Evolutionary conservation across 2,113 vertebrate species (phyloP).

Genomic region (Upupa epops): DNA sequence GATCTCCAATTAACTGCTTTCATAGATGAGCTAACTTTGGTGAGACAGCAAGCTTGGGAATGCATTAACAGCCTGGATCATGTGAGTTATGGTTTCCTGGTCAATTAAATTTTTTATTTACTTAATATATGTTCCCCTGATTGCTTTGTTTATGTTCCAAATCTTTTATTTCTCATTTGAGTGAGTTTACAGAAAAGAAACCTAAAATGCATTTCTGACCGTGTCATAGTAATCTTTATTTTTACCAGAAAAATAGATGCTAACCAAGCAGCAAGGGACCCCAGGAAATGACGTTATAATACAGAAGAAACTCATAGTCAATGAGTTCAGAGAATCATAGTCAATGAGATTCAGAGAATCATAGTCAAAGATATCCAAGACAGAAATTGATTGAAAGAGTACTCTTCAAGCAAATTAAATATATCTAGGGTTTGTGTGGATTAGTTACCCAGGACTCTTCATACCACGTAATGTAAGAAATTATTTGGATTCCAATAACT

Average conservation of each 20-base stretch:
- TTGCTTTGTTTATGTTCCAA: background rate
- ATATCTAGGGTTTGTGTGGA: background rate
- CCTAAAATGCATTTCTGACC: background rate
- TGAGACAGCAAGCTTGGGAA: background rate
- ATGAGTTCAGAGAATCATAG: background rate
- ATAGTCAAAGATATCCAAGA: background rate
- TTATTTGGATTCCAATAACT: background rate
- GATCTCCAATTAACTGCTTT: background rate
- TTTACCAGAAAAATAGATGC: background rate
- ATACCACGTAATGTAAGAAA: background rate
- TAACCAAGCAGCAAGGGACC: background rate
- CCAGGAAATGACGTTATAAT: background rate
- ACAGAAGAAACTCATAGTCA: background rate
- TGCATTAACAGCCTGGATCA: background rate
- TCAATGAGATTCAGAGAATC: background rate
- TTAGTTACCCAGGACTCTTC: background rate
- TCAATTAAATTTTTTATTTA: background rate
- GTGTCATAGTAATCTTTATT: background rate
- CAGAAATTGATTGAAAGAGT: background rate
- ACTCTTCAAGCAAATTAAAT: background rate
- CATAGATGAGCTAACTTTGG: background rate
- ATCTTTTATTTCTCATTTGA: background rate
- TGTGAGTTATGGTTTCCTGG: background rate
- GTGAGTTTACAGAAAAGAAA: background rate
- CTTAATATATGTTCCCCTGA: background rate